Evolutionary conservation across 2,113 vertebrate genomes (phyloP), one percentile per base, ranked within the genome.

Genomic region (Electrona antarctica): DNA sequence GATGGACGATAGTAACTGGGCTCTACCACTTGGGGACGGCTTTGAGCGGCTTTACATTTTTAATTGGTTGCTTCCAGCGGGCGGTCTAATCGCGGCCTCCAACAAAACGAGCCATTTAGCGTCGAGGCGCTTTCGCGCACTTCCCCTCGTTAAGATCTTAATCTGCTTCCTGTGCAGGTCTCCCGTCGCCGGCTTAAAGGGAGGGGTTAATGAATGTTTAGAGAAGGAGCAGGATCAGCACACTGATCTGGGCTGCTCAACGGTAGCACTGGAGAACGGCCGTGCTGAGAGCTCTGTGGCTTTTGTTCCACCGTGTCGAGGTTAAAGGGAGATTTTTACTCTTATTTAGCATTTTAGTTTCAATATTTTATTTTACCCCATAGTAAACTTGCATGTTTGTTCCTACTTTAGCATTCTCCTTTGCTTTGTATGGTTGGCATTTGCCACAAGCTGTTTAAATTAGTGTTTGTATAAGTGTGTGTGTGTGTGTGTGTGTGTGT

Each of bases 141-240:
- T 88, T 87, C 78, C 83, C 84, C 76, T 81, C 70, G 84, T 88
- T 91, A 91, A 90, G 64, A 87, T 74, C 60, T 84, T 90, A 91
- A 91, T 90, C 89, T 87, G 81, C 88, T 90, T 89, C 81, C 78
- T 71, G 75, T 77, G 21, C 51, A 76, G 88, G 29, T 81, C 74
- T 65, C 67, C 33, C 29, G 58, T 85, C 52, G 51, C 78, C 87
- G 79, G 60, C 56, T 90, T 84, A 81, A 80, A 84, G 61, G 64
- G 69, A 80, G 59, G 74, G 76, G 82, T 81, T 86, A 85, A 90
- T 84, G 77, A 79, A 81, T 77, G 86, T 88, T 87, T 82, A 67
- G 68, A 73, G 61, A 81, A 86, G 74, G 61, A 64, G 64, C 73
- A 48, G 67, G 67, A 83, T 85, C 81, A 88, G 82, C 71, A 74